Evolutionary conservation across 2,888 invertebrate genomes (phyloP).

Genomic region (Neoscelio sp.): DNA sequence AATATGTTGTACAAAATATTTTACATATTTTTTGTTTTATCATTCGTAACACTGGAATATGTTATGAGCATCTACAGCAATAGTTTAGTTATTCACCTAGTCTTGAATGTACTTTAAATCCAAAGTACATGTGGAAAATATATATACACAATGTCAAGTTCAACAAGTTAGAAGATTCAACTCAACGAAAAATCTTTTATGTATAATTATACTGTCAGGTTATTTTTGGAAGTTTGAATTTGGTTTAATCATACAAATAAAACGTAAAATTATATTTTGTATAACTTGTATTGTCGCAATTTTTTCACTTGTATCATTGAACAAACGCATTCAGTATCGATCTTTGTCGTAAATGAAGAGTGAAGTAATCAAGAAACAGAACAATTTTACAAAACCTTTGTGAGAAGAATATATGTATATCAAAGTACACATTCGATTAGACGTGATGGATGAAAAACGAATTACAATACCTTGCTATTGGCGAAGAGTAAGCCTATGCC

Average conservation of each 20-base stretch:
- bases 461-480: constrained; percentile 96
- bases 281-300: constrained; percentile 30
- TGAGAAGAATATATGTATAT: constrained; percentile 55
- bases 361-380: constrained; percentile 48
- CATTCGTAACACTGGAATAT: neutral
- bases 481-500: constrained; percentile 99
- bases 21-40: neutral
- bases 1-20: neutral
- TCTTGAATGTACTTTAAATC: constrained; percentile 28
- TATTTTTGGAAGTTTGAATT: constrained; percentile 27
- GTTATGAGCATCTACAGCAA: constrained; percentile 11
- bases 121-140: constrained; percentile 37
- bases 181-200: neutral
- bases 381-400: constrained; percentile 44
- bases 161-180: neutral
- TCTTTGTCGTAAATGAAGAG: constrained; percentile 45
- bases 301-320: constrained; percentile 25
- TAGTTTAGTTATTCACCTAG: constrained; percentile 6
- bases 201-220: constrained; percentile 21
- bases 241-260: constrained; percentile 29
- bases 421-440: constrained; percentile 50
- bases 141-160: constrained; percentile 41
- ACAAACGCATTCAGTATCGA: constrained; percentile 44
- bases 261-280: neutral
- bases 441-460: constrained; percentile 24